Base-by-base conservation (phyloP, 2,113 vertebrate species). In the Oplegnathus fasciatus region DNA sequence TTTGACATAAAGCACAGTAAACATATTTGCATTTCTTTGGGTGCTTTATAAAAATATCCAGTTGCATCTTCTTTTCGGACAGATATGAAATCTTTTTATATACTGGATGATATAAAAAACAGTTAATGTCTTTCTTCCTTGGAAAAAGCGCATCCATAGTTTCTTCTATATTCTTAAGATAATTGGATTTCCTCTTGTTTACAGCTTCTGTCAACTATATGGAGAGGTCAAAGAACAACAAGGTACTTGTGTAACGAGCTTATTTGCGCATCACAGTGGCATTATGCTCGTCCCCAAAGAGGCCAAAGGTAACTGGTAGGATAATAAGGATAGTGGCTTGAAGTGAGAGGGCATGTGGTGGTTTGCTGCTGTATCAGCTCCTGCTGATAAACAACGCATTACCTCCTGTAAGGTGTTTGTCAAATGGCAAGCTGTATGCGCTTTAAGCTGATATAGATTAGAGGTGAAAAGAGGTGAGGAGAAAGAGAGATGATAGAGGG, bases 221-320 rank as follows among this genome's bases (percentile, higher is more conserved):
- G 44, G 2, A 37, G 42, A 86, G 80, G 73, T 85, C 61, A 15
- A 26, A 60, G 66, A 60, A 76, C 71, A 77, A 70, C 78, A 58
- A 50, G 78, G 88, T 88, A 86, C 86, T 88, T 89, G 88, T 91
- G 88, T 89, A 94, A 93, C 72, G 14, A 89, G 88, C 64, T 90
- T 94, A 91, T 91, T 89, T 66, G 80, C 17, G 54, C 73, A 71
- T 86, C 82, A 11, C 79, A 68, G 65, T 78, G 58, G 77, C 46
- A 55, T 92, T 82, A 85, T 74, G 81, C 71, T 65, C 1, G 11
- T 87, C 70, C 60, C 40, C 11, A 46, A 58, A 75, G 65, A 89
- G 90, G 90, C 88, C 72, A 84, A 65, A 91, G 86, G 80, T 82
- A 60, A 78, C n/a, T 2, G 10, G 67, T 57, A 65, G 42, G 72